Evolutionary conservation across 2,888 invertebrate species (phyloP).

Genomic region (Apamea anceps): DNA sequence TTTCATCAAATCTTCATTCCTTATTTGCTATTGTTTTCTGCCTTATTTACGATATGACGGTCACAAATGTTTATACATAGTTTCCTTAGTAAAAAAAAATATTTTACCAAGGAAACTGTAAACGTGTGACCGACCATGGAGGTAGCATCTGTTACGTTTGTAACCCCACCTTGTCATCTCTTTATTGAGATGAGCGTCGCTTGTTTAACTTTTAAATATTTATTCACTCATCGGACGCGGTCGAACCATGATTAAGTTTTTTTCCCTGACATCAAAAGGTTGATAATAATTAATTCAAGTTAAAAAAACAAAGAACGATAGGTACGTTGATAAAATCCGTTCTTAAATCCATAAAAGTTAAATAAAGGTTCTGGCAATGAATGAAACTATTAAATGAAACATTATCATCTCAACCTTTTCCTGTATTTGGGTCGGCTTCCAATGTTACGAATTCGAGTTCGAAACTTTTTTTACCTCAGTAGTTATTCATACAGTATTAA

Average conservation of each 20-base stretch:
- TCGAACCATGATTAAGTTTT: conserved; percentile 35
- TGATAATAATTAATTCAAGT: conserved; percentile 14
- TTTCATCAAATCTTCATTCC: neutral
- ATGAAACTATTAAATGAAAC: conserved; percentile 6
- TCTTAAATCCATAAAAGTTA: conserved; percentile 16
- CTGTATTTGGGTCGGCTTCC: neutral
- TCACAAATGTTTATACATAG: neutral
- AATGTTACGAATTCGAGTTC: conserved; percentile 1
- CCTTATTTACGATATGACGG: neutral
- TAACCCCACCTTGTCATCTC: conserved; percentile 62
- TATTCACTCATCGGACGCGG: conserved; percentile 34
- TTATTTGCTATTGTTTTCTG: neutral
- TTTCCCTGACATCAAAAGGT: conserved; percentile 30
- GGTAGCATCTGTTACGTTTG: conserved; percentile 58
- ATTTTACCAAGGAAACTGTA: conserved; percentile 40
- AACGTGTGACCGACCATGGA: conserved; percentile 31
- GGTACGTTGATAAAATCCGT: conserved; percentile 22
- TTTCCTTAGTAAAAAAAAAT: conserved; percentile 30
- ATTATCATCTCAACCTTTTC: conserved; percentile 1
- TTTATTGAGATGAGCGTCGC: conserved; percentile 65
- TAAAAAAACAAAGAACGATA: conserved; percentile 9
- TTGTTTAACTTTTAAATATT: conserved; percentile 63
- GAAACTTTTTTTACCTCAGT: conserved; percentile 4
- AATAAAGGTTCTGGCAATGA: neutral
- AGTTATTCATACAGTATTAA: neutral